A percentile compares a stretch with the other conserved stretches of the same genome.
phyloP scores from a whole-genome alignment of 2,797 vertebrate species.

The Rhadinocentrus ornatus region DNA sequence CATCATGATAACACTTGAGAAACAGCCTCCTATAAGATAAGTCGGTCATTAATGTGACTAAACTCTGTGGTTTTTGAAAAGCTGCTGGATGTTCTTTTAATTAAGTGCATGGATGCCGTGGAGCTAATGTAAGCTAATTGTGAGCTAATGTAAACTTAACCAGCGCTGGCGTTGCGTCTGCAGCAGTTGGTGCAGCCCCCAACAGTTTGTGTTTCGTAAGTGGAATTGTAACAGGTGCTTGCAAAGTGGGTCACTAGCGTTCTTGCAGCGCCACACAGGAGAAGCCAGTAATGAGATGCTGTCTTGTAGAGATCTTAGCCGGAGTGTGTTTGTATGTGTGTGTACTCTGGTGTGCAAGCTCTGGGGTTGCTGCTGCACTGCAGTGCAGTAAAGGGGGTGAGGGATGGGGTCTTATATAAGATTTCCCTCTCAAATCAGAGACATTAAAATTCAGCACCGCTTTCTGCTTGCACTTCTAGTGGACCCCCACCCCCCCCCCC shows the following conservation, averaged over 20 bases:
- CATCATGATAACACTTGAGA: not conserved
- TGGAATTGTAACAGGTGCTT: conserved; percentile 48
- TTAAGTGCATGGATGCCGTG: not conserved
- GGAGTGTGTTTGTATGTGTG: conserved; percentile 16
- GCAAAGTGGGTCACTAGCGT: conserved; percentile 26
- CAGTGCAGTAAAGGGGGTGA: conserved; percentile 64
- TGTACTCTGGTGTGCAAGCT: conserved; percentile 48
- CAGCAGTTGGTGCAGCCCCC: conserved; percentile 26
- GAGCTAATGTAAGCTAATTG: not conserved
- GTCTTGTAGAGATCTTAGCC: conserved; percentile 18
- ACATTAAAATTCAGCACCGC: conserved; percentile 51
- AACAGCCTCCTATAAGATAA: not conserved
- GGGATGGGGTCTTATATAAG: conserved; percentile 74
- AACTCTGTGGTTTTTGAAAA: not conserved
- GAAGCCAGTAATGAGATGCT: conserved; percentile 4
- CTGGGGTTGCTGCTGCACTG: conserved; percentile 78
- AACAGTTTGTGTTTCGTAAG: conserved; percentile 32
- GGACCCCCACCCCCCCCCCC: not conserved
- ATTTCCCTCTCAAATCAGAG: conserved; percentile 68
- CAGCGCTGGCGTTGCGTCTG: conserved; percentile 57
- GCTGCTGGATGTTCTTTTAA: not conserved
- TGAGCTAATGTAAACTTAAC: not conserved
- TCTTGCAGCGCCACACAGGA: not conserved
- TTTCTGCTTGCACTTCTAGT: conserved; percentile 1
- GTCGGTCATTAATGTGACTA: not conserved